Evolutionary conservation across 2,888 invertebrate genomes (phyloP), one percentile per base, ranked within the genome.

Genomic region (Hirtodrosophila histrioides): DNA sequence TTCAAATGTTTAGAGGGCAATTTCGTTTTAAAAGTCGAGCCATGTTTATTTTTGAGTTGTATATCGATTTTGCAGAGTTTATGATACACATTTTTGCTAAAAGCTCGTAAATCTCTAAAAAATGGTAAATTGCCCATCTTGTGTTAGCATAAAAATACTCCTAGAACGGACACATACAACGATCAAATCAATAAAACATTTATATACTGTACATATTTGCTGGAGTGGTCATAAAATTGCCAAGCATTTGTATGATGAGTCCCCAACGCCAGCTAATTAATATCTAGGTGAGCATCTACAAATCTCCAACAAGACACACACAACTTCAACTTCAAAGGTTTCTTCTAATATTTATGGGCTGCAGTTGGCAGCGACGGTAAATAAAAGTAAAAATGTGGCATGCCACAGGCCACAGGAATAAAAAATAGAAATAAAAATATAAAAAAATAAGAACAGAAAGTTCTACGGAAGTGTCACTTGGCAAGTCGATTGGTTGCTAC

Each of bases 41-140:
- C 12, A 46, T 33, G 24, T 54, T 41, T 67, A 46, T 48, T 55
- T 71, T 57, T 49, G 54, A 40, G 48, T 43, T 39, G 35, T 41
- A 40, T 58, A 54, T 54, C 43, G 45, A 55, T 67, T 69, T 60
- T 57, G 71, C 65, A 55, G 75, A 77, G 75, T 85, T 81, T 82
- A 81, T 82, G 79, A 68, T 73, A 61, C 54, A 65, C 73, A 75
- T 58, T 62, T 54, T 54, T 44, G 58, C 62, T 64, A 54, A 49
- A 56, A 56, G 64, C 71, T 81, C 81, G 86, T 81, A 85, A 79
- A 85, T 85, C 86, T 81, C 75, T 79, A 65, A 63, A 64, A 61
- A 78, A 61, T 71, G 78, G 70, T 76, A 69, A 84, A 84, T 78
- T 76, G 76, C 54, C 78, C 78, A 78, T 84, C 76, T 73, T 72